phyloP scores from a whole-genome alignment of 2,797 vertebrate species.

The Clarias pachynema region DNA sequence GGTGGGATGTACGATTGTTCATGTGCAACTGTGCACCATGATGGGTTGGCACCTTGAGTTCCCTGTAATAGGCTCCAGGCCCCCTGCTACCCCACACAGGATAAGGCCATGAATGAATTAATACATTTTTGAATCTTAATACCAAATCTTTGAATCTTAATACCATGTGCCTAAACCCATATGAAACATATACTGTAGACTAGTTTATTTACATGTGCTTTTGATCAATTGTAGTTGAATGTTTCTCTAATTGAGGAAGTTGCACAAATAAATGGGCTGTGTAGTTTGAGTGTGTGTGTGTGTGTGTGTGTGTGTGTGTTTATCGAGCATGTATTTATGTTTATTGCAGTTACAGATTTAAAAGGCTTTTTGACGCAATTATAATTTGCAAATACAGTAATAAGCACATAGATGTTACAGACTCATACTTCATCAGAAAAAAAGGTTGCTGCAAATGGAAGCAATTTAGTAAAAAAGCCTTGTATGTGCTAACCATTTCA shows the following conservation, averaged over 20 bases:
- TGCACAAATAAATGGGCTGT: conserved; percentile 24
- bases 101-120: no score
- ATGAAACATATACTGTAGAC: conserved; percentile 15
- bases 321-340: conserved; percentile 24
- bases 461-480: background rate
- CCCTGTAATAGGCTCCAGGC: no score
- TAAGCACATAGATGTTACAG: conserved; percentile 27
- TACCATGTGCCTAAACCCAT: conserved; percentile 10
- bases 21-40: no score
- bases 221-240: conserved; percentile 23
- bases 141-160: no score
- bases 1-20: no score
- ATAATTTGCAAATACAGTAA: conserved; percentile 16
- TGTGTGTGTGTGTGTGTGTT: conserved; percentile 25
- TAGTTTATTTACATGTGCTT: conserved; percentile 2
- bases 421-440: conserved; percentile 16
- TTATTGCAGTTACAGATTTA: conserved; percentile 4
- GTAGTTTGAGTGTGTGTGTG: conserved; percentile 40
- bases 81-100: no score
- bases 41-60: no score
- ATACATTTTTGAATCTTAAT: no score
- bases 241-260: conserved; percentile 35
- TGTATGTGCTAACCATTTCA: conserved; percentile 8
- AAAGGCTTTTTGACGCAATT: conserved; percentile 5
- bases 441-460: background rate